Base-by-base conservation (phyloP, 2,113 vertebrate genomes). In the Macquaria australasica region DNA sequence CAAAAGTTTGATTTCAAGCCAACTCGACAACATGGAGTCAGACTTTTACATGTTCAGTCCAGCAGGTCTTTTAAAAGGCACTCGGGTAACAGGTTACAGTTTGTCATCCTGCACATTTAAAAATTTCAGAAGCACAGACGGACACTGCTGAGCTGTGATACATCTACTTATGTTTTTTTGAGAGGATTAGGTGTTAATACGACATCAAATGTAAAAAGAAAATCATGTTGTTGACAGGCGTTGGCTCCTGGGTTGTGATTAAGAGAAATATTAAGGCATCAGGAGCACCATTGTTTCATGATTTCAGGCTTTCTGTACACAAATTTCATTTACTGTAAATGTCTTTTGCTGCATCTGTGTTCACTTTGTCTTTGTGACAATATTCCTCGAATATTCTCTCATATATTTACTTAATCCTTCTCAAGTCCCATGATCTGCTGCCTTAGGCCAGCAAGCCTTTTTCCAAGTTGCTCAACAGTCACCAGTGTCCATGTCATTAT, bases 11-110 rank as follows among this genome's bases (percentile, higher is more conserved):
- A 69, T 11, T 79, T 8, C 28, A 62, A 74, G 21, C 34, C 50
- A 51, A 1, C 2, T 41, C 6, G 21, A 25, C 60, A 83, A 25
- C 60, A 83, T 53, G 50, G 39, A 58, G 68, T 74, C 51, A 68
- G 75, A 56, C 56, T 18, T 55, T 28, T 20, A 55, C 31, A 45
- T 21, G 48, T 51, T 25, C 9, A 71, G 48, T 76, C 62, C 60
- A 8, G 16, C 34, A 1, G 64, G 66, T 41, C 56, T 83, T 79
- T 77, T 20, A 21, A 83, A 68, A 89, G 84, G 87, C 88, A 91
- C 81, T 87, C 78, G 1, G 72, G 53, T 87, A 81, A 60, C 74
- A 58, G 48, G 59, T 60, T 82, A 50, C 71, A 55, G 53, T 68
- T 69, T 28, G 31, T 80, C 67, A 0, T 76, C 58, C 67, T 28